These are phyloP conservation scores for Amyelois transitella DNA, from an alignment of 1,140 invertebrate genomes.

Conservation along the genomic window DNA sequence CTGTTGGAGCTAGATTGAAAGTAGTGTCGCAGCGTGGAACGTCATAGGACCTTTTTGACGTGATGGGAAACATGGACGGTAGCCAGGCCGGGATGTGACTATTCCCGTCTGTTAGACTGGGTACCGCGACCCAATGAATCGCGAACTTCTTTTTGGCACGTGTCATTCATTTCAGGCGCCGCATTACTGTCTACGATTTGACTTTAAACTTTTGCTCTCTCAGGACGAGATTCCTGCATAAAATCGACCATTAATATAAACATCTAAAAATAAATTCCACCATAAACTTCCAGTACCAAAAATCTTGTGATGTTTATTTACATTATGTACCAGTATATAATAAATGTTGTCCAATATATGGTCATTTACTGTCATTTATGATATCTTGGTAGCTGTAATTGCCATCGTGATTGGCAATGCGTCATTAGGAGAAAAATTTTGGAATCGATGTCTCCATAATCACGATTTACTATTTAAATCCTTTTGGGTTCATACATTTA, in stretches of 20 bases:
- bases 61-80: slow-evolving; percentile 44
- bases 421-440: background rate
- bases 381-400: background rate
- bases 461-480: background rate
- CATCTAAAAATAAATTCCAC: too few relatives aligned
- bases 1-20: slow-evolving; percentile 37
- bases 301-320: too few relatives aligned
- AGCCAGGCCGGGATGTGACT: slow-evolving; percentile 70
- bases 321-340: background rate
- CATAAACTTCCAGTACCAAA: too few relatives aligned
- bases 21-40: slow-evolving; percentile 24
- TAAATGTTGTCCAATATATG: background rate
- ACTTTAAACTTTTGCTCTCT: background rate
- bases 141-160: slow-evolving; percentile 40
- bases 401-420: background rate
- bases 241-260: too few relatives aligned
- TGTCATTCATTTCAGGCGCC: slow-evolving; percentile 43
- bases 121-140: slow-evolving; percentile 45
- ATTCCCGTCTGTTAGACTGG: slow-evolving; percentile 64
- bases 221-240: too few relatives aligned
- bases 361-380: background rate
- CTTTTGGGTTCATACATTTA: too few relatives aligned
- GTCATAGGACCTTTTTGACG: slow-evolving; percentile 33
- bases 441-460: background rate
- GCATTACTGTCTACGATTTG: slow-evolving; percentile 17